Evolutionary conservation across 1,140 invertebrate genomes (phyloP).

Genomic region (Manduca sexta): DNA sequence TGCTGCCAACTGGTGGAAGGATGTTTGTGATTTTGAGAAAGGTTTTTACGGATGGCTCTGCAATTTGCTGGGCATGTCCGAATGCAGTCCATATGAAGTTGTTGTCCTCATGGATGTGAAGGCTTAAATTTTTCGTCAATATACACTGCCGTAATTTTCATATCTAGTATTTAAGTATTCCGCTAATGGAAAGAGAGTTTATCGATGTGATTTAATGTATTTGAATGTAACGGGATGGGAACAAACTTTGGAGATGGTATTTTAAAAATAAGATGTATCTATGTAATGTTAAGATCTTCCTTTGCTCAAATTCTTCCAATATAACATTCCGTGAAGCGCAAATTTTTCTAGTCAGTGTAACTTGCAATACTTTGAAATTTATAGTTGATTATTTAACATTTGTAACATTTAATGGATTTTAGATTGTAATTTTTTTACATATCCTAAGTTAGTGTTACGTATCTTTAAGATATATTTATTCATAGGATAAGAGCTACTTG

Average conservation of each 20-base stretch:
- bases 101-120: constrained; percentile 71
- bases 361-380: not conserved
- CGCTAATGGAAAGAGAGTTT: not conserved
- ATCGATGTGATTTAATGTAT: constrained; percentile 1
- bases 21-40: constrained; percentile 84
- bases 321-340: constrained; percentile 10
- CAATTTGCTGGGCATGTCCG: constrained; percentile 77
- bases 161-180: not conserved
- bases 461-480: not conserved
- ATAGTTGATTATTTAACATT: not conserved
- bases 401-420: not conserved
- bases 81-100: constrained; percentile 81
- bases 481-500: too few species aligned
- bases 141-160: constrained; percentile 24
- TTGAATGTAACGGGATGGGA: constrained; percentile 2
- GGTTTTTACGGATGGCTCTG: constrained; percentile 87
- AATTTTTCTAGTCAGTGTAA: constrained; percentile 22
- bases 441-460: constrained; percentile 9
- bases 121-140: constrained; percentile 24
- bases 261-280: not conserved
- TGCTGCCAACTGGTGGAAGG: constrained; percentile 79
- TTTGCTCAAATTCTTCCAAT: constrained; percentile 25
- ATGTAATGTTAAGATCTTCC: constrained; percentile 3
- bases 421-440: constrained; percentile 18
- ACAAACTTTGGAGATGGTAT: constrained; percentile 1